These are phyloP conservation scores for Hapalemur alaotrensis DNA, from an alignment of 2,797 vertebrate species.

Conservation along the genomic window DNA sequence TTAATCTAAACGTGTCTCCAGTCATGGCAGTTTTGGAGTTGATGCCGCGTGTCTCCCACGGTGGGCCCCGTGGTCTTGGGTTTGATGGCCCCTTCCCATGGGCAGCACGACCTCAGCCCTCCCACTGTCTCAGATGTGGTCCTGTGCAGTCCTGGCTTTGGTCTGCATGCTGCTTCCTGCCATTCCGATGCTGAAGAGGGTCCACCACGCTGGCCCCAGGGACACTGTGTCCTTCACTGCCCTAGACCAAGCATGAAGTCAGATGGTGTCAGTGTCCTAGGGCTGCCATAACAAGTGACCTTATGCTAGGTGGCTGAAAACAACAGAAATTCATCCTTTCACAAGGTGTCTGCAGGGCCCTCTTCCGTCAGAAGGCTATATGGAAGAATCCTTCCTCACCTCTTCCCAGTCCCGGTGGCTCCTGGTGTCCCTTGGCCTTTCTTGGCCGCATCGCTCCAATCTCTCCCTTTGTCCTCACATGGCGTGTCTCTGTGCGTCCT, in stretches of 20 bases:
- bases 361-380: not conserved
- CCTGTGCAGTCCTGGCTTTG: not conserved
- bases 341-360: not conserved
- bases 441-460: not conserved
- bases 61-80: not conserved
- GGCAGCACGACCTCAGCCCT: not conserved
- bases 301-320: not conserved
- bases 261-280: not conserved
- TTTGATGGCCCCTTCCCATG: rapidly evolving
- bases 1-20: not conserved
- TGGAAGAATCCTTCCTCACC: not conserved
- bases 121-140: not conserved
- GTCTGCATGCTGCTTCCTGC: not conserved
- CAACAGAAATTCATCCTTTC: not conserved
- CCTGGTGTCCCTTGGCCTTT: not conserved
- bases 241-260: not conserved
- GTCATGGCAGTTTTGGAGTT: not conserved
- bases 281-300: not conserved
- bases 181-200: not conserved
- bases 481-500: not conserved
- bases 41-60: not conserved
- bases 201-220: not conserved
- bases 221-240: not conserved
- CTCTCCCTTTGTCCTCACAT: not conserved
- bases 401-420: not conserved